Percentiles rank a stretch among this genome's conserved stretches.
phyloP scores from a whole-genome alignment of 2,888 invertebrate genomes.

The Drosophila barbarae region DNA sequence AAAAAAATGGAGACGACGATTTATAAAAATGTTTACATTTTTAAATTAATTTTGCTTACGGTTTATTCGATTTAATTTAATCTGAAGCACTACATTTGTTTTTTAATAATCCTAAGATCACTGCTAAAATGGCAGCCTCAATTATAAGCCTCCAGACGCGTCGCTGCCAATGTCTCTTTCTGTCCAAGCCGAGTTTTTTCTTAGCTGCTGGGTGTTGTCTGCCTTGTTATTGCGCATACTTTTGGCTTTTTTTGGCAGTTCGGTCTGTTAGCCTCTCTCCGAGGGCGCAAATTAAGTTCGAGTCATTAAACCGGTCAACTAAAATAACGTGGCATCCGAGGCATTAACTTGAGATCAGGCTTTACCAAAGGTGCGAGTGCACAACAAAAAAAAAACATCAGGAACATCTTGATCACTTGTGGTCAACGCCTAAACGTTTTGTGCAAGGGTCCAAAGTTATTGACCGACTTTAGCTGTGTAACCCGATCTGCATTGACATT shows the following conservation, averaged over 20 bases:
- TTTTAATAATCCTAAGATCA: too few species aligned
- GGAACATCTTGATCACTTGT: conserved; percentile 46
- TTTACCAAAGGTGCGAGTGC: conserved; percentile 42
- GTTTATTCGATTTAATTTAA: too few species aligned
- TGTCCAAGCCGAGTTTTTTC: conserved; percentile 29
- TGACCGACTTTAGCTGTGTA: conserved; percentile 71
- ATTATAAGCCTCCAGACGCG: conserved; percentile 48
- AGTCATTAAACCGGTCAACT: conserved; percentile 70
- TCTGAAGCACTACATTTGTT: too few species aligned
- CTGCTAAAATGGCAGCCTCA: neutral
- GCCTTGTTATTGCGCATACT: conserved; percentile 25
- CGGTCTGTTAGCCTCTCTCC: conserved; percentile 36
- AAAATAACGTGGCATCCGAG: conserved; percentile 59
- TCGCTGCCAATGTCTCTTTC: conserved; percentile 38
- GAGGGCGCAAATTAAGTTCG: conserved; percentile 71
- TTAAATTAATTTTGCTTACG: too few species aligned
- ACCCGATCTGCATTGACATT: conserved; percentile 59
- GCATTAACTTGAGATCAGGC: conserved; percentile 37
- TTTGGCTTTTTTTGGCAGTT: conserved; percentile 21
- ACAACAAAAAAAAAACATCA: conserved; percentile 42
- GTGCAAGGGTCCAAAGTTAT: conserved; percentile 59
- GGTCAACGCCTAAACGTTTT: conserved; percentile 55
- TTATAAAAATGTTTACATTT: too few species aligned
- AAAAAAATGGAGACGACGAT: too few species aligned
- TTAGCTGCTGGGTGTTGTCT: conserved; percentile 47